These are phyloP conservation scores for Lonchura striata DNA, from an alignment of 2,113 vertebrate genomes.

Conservation along the genomic window DNA sequence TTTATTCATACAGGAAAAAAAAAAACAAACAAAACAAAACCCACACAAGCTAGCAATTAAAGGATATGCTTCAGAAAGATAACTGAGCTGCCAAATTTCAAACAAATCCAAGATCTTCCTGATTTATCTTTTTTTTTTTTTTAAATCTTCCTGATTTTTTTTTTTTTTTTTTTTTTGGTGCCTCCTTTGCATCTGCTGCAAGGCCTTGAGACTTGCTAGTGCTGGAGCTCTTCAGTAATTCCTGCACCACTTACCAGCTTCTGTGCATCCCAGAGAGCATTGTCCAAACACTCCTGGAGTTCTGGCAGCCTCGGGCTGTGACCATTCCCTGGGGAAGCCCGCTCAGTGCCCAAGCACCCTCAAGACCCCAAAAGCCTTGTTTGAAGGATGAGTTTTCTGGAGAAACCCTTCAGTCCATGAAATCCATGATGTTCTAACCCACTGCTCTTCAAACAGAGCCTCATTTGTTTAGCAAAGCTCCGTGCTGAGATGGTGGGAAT, in stretches of 20 bases:
- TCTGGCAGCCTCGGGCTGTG: fast-evolving
- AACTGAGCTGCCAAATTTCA: neutral
- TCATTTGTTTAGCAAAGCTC: neutral
- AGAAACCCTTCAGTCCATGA: neutral
- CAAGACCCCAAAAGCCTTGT: neutral
- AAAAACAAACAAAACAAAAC: no score
- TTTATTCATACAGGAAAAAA: neutral
- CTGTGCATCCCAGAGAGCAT: fast-evolving
- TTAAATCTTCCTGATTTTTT: no score
- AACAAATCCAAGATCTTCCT: neutral
- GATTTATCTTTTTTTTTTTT: neutral
- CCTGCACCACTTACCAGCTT: neutral
- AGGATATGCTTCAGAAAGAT: neutral
- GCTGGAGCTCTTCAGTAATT: neutral
- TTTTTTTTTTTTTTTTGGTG: neutral
- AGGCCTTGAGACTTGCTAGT: neutral
- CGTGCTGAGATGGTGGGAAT: neutral
- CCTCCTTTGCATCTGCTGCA: neutral
- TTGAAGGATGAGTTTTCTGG: neutral
- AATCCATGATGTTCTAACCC: neutral
- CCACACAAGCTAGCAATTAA: neutral
- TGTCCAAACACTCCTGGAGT: neutral
- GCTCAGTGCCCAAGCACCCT: neutral
- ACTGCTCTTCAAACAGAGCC: neutral
- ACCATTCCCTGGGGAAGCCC: neutral